A percentile compares a stretch with the other conserved stretches of the same genome.
phyloP scores from a whole-genome alignment of 2,888 invertebrate species.

The Danaus chrysippus region DNA sequence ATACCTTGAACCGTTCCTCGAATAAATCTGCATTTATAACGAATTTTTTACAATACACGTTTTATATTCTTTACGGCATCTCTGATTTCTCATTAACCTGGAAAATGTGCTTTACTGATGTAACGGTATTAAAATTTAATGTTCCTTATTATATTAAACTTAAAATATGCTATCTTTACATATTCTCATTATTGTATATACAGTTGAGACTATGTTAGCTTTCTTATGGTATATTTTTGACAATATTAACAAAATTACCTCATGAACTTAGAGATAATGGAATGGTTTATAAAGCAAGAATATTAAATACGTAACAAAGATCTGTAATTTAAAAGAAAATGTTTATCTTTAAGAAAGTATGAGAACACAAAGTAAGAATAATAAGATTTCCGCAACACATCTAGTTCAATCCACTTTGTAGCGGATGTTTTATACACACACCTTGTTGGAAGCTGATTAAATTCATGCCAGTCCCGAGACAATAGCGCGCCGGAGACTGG shows the following conservation, averaged over 20 bases:
- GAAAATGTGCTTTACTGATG: constrained; percentile 6
- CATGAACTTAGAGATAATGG: too few relatives aligned
- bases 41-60: constrained; percentile 27
- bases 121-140: background rate
- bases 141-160: too few relatives aligned
- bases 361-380: background rate
- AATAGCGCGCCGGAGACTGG: constrained; percentile 23
- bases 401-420: constrained; percentile 34
- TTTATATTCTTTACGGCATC: constrained; percentile 30
- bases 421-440: constrained; percentile 36
- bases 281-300: too few relatives aligned
- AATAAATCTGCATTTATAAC: constrained; percentile 40
- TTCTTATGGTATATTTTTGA: too few relatives aligned
- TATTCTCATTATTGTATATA: too few relatives aligned
- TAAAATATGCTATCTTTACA: too few relatives aligned
- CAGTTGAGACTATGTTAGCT: too few relatives aligned
- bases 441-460: constrained; percentile 37
- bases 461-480: constrained; percentile 34
- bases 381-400: constrained; percentile 13
- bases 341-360: background rate
- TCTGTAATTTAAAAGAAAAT: background rate
- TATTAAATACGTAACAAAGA: too few relatives aligned
- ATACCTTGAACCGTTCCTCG: constrained; percentile 40
- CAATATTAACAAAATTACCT: too few relatives aligned
- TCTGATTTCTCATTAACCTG: constrained; percentile 26